Evolutionary conservation across 2,888 invertebrate genomes (phyloP), one percentile per base, ranked within the genome.

Genomic region (Caenorhabditis sp.): DNA sequence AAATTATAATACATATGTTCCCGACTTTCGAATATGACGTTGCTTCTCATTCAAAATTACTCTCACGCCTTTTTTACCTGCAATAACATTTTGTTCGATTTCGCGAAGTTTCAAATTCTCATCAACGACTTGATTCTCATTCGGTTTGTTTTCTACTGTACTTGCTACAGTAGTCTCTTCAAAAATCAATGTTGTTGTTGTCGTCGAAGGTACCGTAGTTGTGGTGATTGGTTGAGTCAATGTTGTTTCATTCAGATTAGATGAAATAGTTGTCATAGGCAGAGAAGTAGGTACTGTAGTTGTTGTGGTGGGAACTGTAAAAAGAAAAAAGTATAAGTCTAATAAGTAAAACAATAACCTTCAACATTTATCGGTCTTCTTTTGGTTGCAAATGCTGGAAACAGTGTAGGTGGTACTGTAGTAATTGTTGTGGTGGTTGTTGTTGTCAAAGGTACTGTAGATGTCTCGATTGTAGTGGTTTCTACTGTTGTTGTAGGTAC

Each of bases 81-180:
- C 58, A 17, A 72, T 68, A 1, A 72, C 54, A 64, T 72, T 68
- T 27, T 72, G 21, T 43, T 72, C 68, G 10, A 72, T 72, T 56
- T 62, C 62, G 36, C 62, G 65, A 7, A 72, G 10, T 54, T 68
- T 61, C 8, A 59, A 54, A 3, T 59, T 50, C 5, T 71, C 70
- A 14, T 67, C 60, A 21, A 63, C 14, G 54, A 59, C 17, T 14
- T 50, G 10, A 50, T 50, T 50, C 17, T 36, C 10, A 8, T 10
- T 10, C 36, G 36, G 10, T 36, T 36, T 10, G 10, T 36, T 36
- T 8, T 36, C 10, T 17, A 43, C 12, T 43, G 17, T 43, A 43
- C 17, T 43, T 43, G 43, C 3, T 43, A 43, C 43, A 17, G 43
- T 43, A 43, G 36, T 36, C 10, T 10, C 36, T 36, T 43, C 43